Evolutionary conservation across 1,140 invertebrate species (phyloP), one percentile per base, ranked within the genome.

Genomic region (Lamellibrachia luymesi): DNA sequence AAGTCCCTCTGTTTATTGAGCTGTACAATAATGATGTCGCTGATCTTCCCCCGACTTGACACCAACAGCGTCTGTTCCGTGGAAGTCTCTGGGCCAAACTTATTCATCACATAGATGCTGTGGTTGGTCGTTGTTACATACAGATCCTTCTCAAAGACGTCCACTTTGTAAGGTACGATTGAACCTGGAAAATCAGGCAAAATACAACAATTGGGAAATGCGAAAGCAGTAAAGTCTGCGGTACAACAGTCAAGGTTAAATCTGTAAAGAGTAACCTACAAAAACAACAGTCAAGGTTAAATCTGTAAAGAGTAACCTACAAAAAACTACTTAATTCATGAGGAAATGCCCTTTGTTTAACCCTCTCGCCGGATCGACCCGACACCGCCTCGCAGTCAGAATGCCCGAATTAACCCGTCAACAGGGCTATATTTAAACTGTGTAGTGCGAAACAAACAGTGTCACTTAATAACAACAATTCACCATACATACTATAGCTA

Each of bases 81-180:
- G 13, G 80, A 49, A 25, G n/a, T 93, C 10, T 94, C 50, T 93
- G 97, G 97, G 7, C 97, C 97, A 96, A 98, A 98, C 95, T 98
- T 98, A 95, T 97, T 97, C 94, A 98, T 96, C 94, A 97, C 97
- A n/a, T 97, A 95, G 90, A 98, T 97, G 92, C 97, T 97, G 95
- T 97, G 97, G 50, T 97, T 97, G 17, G 97, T 96, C 2, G 97
- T 97, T 50, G 97, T 97, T 10, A 98, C 96, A 94, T 97, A 98
- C 2, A 98, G 93, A 92, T 96, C 96, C 94, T 98, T 97, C 96
- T 98, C 98, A 95, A 98, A 98, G 0, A 98, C 97, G 94, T 98
- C 98, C 2, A 98, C 95, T 95, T 97, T 97, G 94, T 97, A 97
- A 0, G 98, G 98, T 95, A 96, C 96, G 90, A 97, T 96, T 25